Evolutionary conservation across 2,113 vertebrate species (phyloP).

Genomic region (Irena cyanogastra): DNA sequence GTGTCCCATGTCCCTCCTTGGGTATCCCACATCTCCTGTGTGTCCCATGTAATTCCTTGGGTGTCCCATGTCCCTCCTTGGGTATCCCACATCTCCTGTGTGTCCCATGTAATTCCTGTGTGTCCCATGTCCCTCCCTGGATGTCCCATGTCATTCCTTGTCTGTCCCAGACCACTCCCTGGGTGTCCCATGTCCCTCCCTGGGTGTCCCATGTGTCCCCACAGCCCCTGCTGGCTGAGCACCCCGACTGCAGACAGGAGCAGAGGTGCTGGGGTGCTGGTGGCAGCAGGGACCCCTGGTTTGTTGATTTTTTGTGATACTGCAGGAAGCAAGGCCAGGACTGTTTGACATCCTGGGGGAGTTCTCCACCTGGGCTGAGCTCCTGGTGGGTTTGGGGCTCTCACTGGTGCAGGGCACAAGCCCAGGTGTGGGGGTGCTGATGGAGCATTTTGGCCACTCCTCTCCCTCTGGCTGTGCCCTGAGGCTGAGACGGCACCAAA

Average conservation of each 20-base stretch:
- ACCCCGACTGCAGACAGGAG: neutral
- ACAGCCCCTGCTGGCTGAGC: neutral
- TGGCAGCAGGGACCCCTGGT: neutral
- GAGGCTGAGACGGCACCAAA: neutral
- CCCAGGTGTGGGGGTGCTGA: neutral
- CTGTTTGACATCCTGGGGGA: neutral
- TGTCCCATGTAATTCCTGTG: accelerated
- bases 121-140: neutral
- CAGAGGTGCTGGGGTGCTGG: neutral
- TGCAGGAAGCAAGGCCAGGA: neutral
- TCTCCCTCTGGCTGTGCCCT: neutral
- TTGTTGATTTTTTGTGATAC: accelerated
- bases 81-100: neutral
- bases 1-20: neutral
- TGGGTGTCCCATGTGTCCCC: neutral
- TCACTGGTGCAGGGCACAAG: no score
- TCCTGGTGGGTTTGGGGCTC: neutral
- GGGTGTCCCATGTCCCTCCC: accelerated
- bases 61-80: accelerated
- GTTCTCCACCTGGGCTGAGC: neutral
- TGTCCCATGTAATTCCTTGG: neutral
- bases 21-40: neutral
- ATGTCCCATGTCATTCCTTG: accelerated
- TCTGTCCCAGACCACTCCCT: accelerated
- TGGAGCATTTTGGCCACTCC: neutral